Conservation (phyloP, 2,797 vertebrate genomes). For the Pantherophis alleghaniensis region DNA sequence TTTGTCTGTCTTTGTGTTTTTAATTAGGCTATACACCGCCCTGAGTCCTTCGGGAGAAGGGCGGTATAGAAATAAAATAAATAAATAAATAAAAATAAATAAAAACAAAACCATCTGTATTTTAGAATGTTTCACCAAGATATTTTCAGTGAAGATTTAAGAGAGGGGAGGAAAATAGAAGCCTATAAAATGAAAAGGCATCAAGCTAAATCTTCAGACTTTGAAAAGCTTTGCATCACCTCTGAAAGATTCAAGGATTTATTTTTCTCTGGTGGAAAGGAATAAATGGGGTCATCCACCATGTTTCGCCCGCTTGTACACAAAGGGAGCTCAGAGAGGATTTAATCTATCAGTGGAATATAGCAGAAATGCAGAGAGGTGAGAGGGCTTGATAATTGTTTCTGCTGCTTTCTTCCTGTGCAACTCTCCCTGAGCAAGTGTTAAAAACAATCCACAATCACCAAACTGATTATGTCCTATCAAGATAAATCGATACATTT, state of each 20-base stretch:
- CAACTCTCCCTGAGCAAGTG: not conserved
- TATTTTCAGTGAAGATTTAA: constrained; percentile 5
- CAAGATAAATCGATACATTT: constrained; percentile 4
- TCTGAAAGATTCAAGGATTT: not conserved
- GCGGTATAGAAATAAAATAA: too few relatives aligned
- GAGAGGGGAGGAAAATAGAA: not conserved
- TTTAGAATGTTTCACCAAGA: not conserved
- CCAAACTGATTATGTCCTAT: not conserved
- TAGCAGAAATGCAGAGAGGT: not conserved
- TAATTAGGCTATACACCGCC: too few relatives aligned
- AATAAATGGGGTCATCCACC: not conserved
- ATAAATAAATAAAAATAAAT: too few relatives aligned
- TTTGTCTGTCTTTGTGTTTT: too few relatives aligned
- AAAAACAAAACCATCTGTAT: not conserved
- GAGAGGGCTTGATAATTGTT: not conserved
- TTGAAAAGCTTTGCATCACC: not conserved
- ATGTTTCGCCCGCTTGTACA: not conserved
- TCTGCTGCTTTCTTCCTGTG: not conserved
- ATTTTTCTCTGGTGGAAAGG: not conserved
- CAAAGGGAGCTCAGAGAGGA: not conserved
- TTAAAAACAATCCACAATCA: constrained; percentile 7
- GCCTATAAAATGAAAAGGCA: not conserved
- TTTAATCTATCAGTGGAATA: not conserved
- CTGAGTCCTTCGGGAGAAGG: too few relatives aligned
- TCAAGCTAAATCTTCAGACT: not conserved